Percentiles rank a stretch among this genome's conserved stretches.
Evolutionary conservation across 2,888 invertebrate species (phyloP).

Genomic region (Criorhina ranunculi): DNA sequence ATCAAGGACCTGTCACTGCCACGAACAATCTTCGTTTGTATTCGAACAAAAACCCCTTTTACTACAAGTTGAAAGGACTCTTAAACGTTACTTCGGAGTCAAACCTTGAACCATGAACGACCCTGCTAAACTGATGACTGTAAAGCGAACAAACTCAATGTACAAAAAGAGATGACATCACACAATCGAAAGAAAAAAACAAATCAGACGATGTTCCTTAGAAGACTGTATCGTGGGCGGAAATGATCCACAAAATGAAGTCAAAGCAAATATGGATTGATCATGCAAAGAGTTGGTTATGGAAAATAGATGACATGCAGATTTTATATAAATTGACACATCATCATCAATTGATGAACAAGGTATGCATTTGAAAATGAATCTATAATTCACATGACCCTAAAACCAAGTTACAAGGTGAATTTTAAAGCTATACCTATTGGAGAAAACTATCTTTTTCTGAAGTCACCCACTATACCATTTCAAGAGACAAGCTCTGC

Average conservation of each 20-base stretch:
- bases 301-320: not conserved
- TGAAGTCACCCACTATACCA: too few species aligned
- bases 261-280: conserved; percentile 17
- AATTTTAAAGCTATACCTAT: too few species aligned
- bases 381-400: too few species aligned
- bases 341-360: too few species aligned
- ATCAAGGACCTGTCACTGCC: too few species aligned
- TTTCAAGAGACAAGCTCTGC: too few species aligned
- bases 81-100: not conserved
- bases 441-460: too few species aligned
- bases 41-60: too few species aligned
- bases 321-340: not conserved
- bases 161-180: not conserved
- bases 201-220: not conserved
- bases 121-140: not conserved
- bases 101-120: not conserved
- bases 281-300: not conserved
- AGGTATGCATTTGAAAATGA: too few species aligned
- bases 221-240: conserved; percentile 8
- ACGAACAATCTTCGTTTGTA: too few species aligned
- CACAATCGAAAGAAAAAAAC: conserved; percentile 7
- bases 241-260: conserved; percentile 29
- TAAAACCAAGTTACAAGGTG: too few species aligned
- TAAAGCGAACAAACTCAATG: conserved; percentile 8
- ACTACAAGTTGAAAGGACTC: too few species aligned